A percentile compares a stretch with the other conserved stretches of the same genome.
phyloP scores from a whole-genome alignment of 2,797 vertebrate species.

The Lycodopsis pacificus region DNA sequence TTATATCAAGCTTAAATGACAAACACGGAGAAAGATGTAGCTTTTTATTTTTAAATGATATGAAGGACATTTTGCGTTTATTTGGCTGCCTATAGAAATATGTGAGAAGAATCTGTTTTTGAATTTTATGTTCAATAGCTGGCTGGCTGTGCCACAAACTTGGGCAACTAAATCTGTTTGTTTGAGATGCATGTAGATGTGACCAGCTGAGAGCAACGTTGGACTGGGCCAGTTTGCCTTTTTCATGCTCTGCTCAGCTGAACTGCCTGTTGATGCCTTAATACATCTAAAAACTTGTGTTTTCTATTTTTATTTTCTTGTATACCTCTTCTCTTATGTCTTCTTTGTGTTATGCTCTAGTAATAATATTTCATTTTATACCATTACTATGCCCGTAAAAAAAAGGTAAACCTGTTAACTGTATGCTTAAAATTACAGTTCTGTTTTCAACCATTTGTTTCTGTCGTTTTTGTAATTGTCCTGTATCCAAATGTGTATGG shows the following conservation, averaged over 20 bases:
- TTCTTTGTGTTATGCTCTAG: slow-evolving; percentile 27
- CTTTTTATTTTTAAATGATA: slow-evolving; percentile 38
- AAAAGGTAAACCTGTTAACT: slow-evolving; percentile 55
- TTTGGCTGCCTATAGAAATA: slow-evolving; percentile 22
- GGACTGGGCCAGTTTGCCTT: slow-evolving; percentile 51
- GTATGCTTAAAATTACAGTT: slow-evolving; percentile 33
- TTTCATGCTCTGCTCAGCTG: slow-evolving; percentile 20
- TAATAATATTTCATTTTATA: slow-evolving; percentile 53
- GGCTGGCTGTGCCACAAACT: slow-evolving; percentile 43
- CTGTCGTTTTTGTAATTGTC: slow-evolving; percentile 47
- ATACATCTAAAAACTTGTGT: slow-evolving; percentile 31
- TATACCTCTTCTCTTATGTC: slow-evolving; percentile 2
- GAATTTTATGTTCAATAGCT: slow-evolving; percentile 36
- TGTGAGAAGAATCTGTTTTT: slow-evolving; percentile 34
- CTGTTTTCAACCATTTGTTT: slow-evolving; percentile 28
- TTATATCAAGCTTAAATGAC: slow-evolving; percentile 47
- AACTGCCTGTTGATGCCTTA: slow-evolving; percentile 69
- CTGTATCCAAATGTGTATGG: slow-evolving; percentile 44
- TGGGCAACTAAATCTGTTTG: slow-evolving; percentile 31
- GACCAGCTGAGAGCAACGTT: slow-evolving; percentile 22
- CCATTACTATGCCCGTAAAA: background rate
- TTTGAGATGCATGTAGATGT: slow-evolving; percentile 24
- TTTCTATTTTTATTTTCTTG: slow-evolving; percentile 21
- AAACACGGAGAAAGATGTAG: slow-evolving; percentile 11
- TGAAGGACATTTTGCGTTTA: slow-evolving; percentile 51